phyloP scores from a whole-genome alignment of 2,113 vertebrate species.

The Lagopus muta region DNA sequence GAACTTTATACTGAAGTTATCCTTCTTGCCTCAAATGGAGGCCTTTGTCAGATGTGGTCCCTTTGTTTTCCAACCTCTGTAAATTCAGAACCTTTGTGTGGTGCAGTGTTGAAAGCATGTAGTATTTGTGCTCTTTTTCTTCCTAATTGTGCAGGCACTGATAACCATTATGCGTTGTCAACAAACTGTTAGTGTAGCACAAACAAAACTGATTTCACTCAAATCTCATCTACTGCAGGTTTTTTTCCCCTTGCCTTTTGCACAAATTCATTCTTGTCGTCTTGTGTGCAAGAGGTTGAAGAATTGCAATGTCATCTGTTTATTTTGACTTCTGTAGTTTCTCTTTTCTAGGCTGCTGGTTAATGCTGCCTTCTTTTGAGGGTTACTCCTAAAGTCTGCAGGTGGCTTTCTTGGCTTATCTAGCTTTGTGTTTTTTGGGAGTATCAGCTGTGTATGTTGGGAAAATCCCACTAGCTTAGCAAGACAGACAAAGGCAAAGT shows the following conservation, averaged over 20 bases:
- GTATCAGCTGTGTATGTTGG: background rate
- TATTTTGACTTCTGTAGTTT: background rate
- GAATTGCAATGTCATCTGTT: background rate
- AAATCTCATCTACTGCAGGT: background rate
- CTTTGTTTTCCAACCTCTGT: background rate
- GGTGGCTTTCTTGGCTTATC: background rate
- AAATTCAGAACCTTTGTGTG: background rate
- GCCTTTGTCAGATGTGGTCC: background rate
- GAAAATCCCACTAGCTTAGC: background rate
- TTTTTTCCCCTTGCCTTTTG: background rate
- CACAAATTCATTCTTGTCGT: background rate
- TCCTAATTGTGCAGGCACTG: background rate
- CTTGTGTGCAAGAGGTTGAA: background rate
- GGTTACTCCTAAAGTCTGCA: background rate
- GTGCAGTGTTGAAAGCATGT: background rate
- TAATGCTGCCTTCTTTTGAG: background rate
- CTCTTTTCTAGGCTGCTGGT: background rate
- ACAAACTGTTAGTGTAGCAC: background rate
- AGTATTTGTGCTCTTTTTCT: background rate
- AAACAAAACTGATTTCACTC: background rate
- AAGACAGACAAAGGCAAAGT: background rate
- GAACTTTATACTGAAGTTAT: background rate
- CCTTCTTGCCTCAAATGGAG: background rate
- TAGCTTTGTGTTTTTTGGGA: background rate
- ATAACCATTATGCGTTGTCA: background rate